Percentiles rank a stretch among this genome's conserved stretches.
These are phyloP conservation scores for Atherinomorus stipes DNA, from an alignment of 2,113 vertebrate species.

Conservation along the genomic window DNA sequence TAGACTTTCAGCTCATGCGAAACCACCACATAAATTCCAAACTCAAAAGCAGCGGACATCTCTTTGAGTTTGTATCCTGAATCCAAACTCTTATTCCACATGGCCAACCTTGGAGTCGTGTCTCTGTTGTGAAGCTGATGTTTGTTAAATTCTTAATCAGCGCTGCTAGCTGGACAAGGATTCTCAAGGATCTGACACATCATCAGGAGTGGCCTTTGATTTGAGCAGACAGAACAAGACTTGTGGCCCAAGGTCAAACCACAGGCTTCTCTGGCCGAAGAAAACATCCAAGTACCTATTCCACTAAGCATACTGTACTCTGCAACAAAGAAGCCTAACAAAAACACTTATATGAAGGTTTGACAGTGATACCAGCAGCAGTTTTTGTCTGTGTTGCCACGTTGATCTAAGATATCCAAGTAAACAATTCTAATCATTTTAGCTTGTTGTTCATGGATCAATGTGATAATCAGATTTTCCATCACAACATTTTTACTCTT, in stretches of 20 bases:
- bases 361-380: not conserved
- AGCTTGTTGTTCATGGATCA: not conserved
- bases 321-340: not conserved
- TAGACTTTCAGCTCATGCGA: not conserved
- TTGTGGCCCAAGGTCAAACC: conserved; percentile 58
- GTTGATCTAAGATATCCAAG: not conserved
- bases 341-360: not conserved
- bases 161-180: conserved; percentile 65
- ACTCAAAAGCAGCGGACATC: not conserved
- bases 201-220: conserved; percentile 55
- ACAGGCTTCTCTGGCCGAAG: conserved; percentile 6
- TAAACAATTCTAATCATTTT: not conserved
- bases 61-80: conserved; percentile 1
- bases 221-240: conserved; percentile 74
- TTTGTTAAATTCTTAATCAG: conserved; percentile 77
- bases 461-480: not conserved
- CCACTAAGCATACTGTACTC: not conserved
- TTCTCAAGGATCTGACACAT: conserved; percentile 48
- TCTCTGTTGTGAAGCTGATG: conserved; percentile 33
- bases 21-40: conserved; percentile 9
- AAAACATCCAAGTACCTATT: not conserved
- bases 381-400: not conserved
- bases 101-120: conserved; percentile 48
- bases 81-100: conserved; percentile 48
- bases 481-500: no score